Percentiles rank a stretch among this genome's conserved stretches.
phyloP scores from a whole-genome alignment of 2,113 vertebrate species.

The Hippopotamus amphibius region DNA sequence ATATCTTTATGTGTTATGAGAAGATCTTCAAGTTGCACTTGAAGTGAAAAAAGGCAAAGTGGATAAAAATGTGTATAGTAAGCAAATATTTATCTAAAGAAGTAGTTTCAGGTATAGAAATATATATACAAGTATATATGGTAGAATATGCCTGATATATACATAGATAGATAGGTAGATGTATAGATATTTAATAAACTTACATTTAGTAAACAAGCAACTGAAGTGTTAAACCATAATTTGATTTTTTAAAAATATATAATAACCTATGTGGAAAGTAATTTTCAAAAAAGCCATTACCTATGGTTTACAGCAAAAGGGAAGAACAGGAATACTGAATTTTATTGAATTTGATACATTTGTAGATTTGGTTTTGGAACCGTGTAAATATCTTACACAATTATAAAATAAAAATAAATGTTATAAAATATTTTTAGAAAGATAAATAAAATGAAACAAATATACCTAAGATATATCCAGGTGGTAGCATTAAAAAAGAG shows the following conservation, averaged over 20 bases:
- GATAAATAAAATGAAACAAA: conserved; percentile 16
- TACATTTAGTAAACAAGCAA: neutral
- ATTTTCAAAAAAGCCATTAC: neutral
- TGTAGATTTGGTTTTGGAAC: conserved; percentile 55
- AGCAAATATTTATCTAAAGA: neutral
- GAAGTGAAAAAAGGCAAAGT: neutral
- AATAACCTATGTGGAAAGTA: neutral
- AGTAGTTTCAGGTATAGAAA: too few relatives aligned
- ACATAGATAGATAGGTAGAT: neutral
- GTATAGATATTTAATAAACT: neutral
- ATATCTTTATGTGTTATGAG: neutral
- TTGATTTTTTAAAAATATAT: neutral
- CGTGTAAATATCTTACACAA: conserved; percentile 57
- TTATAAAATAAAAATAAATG: conserved; percentile 55
- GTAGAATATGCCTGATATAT: neutral
- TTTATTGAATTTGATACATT: conserved; percentile 30
- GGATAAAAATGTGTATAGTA: neutral
- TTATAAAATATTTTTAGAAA: conserved; percentile 54
- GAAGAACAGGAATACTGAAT: neutral
- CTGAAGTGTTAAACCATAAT: neutral
- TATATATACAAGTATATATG: neutral
- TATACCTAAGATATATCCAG: neutral
- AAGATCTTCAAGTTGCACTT: neutral
- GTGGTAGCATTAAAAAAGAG: neutral
- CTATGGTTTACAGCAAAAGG: neutral